Evolutionary conservation across 1,140 invertebrate species (phyloP), one percentile per base, ranked within the genome.

Genomic region (Lamellibrachia luymesi): DNA sequence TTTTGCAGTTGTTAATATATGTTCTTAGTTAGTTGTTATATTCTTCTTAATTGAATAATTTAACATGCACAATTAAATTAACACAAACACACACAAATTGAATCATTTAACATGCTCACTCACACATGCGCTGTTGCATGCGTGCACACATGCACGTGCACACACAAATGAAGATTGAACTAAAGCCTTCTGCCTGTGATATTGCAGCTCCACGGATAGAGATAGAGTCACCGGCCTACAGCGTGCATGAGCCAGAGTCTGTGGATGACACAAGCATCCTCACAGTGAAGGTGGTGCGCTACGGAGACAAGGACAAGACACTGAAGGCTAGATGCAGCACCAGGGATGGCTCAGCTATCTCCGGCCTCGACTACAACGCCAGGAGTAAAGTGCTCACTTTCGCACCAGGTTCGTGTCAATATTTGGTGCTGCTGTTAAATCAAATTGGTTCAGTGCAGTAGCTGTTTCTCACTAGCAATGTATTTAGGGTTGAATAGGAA

Each of bases 281-380:
- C 92, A 94, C 93, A 50, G 93, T 96, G 64, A 94, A 94, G 27
- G 94, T 96, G 50, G 92, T 95, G 2, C 94, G 96, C 90, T 94
- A 92, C 22, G 96, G 96, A 0, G 96, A 96, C 94, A 92, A 94
- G 2, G 95, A 94, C 50, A 92, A 94, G 56, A 93, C 94, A n/a
- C 95, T 95, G 10, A 95, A 94, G 93, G 95, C 96, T 2, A 93
- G 96, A 91, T 95, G 95, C 92, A 96, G 95, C 92, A 96, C 96
- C 0, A 95, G 95, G 89, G 96, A 97, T 95, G 96, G 95, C 7
- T 96, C 96, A 92, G 96, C 96, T 0, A 94, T 95, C 51, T 96
- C 96, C 56, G 96, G 96, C 13, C 50, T 95, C 7, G 64, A 80
- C 64, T 97, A 96, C 93, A 95, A 95, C 92, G 94, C 96, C 13